Conservation (phyloP, 2,888 invertebrate genomes). For the Mesorhabditis spiculigera region DNA sequence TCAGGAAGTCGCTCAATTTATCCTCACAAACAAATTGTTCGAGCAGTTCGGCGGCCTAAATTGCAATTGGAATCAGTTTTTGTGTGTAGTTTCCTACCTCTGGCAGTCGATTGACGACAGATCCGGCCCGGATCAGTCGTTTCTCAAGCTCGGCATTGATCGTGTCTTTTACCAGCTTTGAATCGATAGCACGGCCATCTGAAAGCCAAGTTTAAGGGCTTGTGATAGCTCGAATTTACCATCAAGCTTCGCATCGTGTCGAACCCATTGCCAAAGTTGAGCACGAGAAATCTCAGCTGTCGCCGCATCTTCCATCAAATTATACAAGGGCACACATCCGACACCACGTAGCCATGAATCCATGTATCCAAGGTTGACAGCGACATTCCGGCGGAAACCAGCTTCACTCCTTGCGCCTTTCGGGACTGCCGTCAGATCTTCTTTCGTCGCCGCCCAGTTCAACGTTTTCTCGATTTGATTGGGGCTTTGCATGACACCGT, state of each 20-base stretch:
- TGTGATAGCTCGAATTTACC: slow-evolving; percentile 23
- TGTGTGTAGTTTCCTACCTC: neutral
- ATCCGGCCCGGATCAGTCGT: slow-evolving; percentile 47
- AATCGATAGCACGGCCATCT: slow-evolving; percentile 53
- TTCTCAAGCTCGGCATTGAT: slow-evolving; percentile 55
- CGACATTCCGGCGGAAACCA: slow-evolving; percentile 70
- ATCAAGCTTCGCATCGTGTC: slow-evolving; percentile 65
- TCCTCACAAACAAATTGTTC: slow-evolving; percentile 67
- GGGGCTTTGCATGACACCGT: slow-evolving; percentile 29
- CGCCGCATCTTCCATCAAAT: slow-evolving; percentile 72
- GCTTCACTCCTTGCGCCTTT: slow-evolving; percentile 69
- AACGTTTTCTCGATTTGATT: slow-evolving; percentile 48
- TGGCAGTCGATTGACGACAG: slow-evolving; percentile 45
- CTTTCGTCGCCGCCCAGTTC: slow-evolving; percentile 13
- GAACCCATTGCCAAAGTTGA: slow-evolving; percentile 75
- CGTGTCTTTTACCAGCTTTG: slow-evolving; percentile 58
- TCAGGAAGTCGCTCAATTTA: slow-evolving; percentile 70
- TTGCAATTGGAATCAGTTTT: neutral
- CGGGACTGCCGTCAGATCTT: slow-evolving; percentile 62
- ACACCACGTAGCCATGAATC: slow-evolving; percentile 71
- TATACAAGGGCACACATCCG: slow-evolving; percentile 70
- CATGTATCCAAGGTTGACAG: slow-evolving; percentile 68
- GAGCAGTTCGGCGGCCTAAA: slow-evolving; percentile 64
- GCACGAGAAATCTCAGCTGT: slow-evolving; percentile 74
- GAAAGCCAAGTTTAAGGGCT: slow-evolving; percentile 40